Base-by-base conservation (phyloP, 2,113 vertebrate species). In the Tragulus kanchil region DNA sequence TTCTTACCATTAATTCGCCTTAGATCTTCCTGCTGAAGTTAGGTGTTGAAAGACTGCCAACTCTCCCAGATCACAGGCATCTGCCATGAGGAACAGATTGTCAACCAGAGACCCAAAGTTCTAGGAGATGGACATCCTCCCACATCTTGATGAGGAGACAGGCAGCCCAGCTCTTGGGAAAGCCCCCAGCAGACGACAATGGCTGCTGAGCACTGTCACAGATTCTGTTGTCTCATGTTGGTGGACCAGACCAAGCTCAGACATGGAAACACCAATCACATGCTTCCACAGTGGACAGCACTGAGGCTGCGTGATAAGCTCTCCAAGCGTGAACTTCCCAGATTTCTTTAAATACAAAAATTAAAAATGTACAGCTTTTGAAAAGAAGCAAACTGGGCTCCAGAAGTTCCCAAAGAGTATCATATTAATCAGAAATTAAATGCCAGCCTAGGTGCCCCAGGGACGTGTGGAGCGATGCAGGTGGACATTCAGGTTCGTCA, bases 341-440 rank as follows among this genome's bases (percentile, higher is more conserved):
- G 61, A 52, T 69, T 16, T 82, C 67, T 64, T 96, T 28, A 36
- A 56, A 50, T 64, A 59, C 16, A 31, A 21, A 15, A 19, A 59
- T n/a, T 42, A 59, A n/a, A 78, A 81, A 78, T 36, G 5, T 21
- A 54, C n/a, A 8, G 42, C 45, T 93, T 85, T 93, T 21, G 50
- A 48, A 61, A 82, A 85, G 93, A 89, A 86, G 54, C 28, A 45
- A n/a, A 15, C 58, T 73, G 54, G 23, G 64, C 31, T 87, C 81
- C 31, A 71, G 62, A 96, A 88, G 62, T 75, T 52, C 84, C 64
- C 26, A 36, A 73, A n/a, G 54, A 62, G 91, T 59, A 15, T 65
- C 62, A 77, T 95, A 88, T 91, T 97, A 96, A 78, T 97, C 92
- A 90, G 77, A 65, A 83, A 90, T 88, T 85, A 95, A 97, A 94